Percentiles rank a stretch among this genome's conserved stretches.
Evolutionary conservation across 2,888 invertebrate species (phyloP).

Genomic region (Athalia circularis): DNA sequence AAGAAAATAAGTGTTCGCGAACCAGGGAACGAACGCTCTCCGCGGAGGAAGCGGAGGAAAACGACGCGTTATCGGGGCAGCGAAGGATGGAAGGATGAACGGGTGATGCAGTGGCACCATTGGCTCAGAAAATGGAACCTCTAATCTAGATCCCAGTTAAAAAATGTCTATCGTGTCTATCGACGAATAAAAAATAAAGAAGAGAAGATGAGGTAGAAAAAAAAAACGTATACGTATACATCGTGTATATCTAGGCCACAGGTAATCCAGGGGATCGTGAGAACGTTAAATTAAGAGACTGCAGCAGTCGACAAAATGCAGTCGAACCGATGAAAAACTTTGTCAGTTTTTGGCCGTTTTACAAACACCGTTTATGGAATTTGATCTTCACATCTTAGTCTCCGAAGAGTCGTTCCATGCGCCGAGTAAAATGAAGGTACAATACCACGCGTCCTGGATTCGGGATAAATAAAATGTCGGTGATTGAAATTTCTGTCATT

Average conservation of each 20-base stretch:
- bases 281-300: too few species aligned
- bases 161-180: slow-evolving; percentile 41
- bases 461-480: neutral
- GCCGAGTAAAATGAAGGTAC: too few species aligned
- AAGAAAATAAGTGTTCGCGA: slow-evolving; percentile 34
- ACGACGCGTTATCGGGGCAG: slow-evolving; percentile 29
- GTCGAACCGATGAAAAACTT: too few species aligned
- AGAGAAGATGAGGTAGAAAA: neutral
- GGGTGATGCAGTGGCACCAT: slow-evolving; percentile 41
- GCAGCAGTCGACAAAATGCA: neutral
- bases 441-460: neutral
- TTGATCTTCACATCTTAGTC: neutral
- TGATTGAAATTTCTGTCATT: neutral
- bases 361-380: neutral
- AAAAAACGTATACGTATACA: too few species aligned
- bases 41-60: slow-evolving; percentile 6
- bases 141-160: slow-evolving; percentile 42
- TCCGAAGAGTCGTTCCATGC: too few species aligned
- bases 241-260: too few species aligned
- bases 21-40: slow-evolving; percentile 8
- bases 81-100: slow-evolving; percentile 40
- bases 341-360: too few species aligned
- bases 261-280: too few species aligned
- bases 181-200: neutral
- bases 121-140: slow-evolving; percentile 44